Conservation (phyloP, 2,888 invertebrate species). For the Nomada goodeniana region DNA sequence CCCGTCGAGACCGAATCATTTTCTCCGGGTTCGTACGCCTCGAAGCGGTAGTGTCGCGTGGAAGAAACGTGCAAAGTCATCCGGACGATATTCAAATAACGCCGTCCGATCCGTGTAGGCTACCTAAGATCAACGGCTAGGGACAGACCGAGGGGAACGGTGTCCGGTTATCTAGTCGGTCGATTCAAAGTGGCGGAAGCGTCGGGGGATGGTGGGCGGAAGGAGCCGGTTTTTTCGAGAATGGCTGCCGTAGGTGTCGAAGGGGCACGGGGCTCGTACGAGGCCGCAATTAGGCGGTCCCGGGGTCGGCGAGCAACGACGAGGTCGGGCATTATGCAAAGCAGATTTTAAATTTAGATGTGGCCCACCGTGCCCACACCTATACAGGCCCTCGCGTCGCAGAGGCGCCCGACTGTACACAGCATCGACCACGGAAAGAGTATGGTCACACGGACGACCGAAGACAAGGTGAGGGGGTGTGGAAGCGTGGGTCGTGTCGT, state of each 20-base stretch:
- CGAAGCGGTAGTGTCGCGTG: background rate
- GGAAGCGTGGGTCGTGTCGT: slow-evolving; percentile 69
- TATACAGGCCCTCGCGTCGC: slow-evolving; percentile 32
- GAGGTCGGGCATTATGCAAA: slow-evolving; percentile 82
- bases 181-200: slow-evolving; percentile 71
- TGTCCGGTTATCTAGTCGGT: slow-evolving; percentile 61
- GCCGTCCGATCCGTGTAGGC: slow-evolving; percentile 9
- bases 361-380: slow-evolving; percentile 72
- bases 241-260: slow-evolving; percentile 81
- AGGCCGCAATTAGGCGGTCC: slow-evolving; percentile 81
- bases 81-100: background rate
- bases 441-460: slow-evolving; percentile 48
- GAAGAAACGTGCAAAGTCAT: background rate
- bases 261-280: slow-evolving; percentile 79
- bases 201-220: slow-evolving; percentile 55
- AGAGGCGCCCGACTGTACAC: slow-evolving; percentile 5
- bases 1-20: background rate
- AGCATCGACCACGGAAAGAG: slow-evolving; percentile 32
- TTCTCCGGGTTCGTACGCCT: too few species aligned
- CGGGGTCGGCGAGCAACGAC: slow-evolving; percentile 73
- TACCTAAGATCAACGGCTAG: slow-evolving; percentile 18
- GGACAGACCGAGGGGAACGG: slow-evolving; percentile 13
- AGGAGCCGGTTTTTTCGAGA: slow-evolving; percentile 77
- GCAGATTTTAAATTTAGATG: slow-evolving; percentile 84
- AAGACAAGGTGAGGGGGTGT: slow-evolving; percentile 49